These are phyloP conservation scores for Botia kubotai DNA, from an alignment of 2,797 vertebrate species.

Conservation along the genomic window DNA sequence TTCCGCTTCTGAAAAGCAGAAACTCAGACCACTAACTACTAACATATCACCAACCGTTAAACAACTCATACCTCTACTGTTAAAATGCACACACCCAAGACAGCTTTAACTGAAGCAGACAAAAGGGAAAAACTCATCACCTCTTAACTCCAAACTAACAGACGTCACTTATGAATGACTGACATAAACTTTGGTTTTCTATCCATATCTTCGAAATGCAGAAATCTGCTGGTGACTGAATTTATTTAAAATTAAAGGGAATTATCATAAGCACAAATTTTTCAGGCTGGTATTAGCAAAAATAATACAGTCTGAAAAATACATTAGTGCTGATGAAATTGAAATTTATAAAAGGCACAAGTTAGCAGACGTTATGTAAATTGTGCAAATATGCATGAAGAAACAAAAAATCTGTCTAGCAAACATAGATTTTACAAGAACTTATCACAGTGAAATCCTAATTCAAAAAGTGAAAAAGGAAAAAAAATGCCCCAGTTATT, in stretches of 20 bases:
- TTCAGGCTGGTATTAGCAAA: neutral
- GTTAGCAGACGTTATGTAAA: neutral
- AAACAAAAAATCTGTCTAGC: neutral
- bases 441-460: conserved; percentile 4
- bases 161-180: neutral
- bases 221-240: neutral
- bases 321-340: neutral
- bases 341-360: conserved; percentile 18
- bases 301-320: neutral
- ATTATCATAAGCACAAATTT: neutral
- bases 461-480: neutral
- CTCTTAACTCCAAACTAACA: neutral
- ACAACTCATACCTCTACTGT: neutral
- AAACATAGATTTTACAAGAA: neutral
- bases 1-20: neutral
- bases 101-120: neutral
- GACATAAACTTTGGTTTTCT: neutral
- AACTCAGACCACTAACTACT: neutral
- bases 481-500: neutral
- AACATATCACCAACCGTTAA: neutral
- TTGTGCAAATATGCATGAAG: conserved; percentile 22
- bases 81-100: neutral
- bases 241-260: neutral
- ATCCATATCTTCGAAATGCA: too few relatives aligned
- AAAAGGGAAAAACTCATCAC: neutral